Conservation (phyloP, 1,140 invertebrate species). For the Wiebesia pumilae region DNA sequence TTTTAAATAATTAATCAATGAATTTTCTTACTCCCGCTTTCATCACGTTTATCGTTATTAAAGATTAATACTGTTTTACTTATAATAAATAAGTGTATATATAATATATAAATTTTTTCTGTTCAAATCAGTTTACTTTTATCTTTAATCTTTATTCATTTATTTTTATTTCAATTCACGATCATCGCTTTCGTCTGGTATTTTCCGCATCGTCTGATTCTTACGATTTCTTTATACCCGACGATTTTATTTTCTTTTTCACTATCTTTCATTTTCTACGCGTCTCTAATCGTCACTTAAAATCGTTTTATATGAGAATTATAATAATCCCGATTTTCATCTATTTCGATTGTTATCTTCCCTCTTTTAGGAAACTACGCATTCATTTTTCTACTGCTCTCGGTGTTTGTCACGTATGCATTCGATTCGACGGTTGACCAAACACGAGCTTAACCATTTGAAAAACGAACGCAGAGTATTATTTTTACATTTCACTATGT, state of each 20-base stretch:
- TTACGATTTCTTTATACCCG: background rate
- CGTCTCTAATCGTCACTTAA: background rate
- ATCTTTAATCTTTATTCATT: constrained; percentile 27
- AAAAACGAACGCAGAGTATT: constrained; percentile 1
- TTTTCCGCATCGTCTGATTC: background rate
- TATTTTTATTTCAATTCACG: constrained; percentile 43
- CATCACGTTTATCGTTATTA: constrained; percentile 56
- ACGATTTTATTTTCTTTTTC: background rate
- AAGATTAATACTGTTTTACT: constrained; percentile 69
- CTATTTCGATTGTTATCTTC: background rate
- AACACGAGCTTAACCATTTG: constrained; percentile 28
- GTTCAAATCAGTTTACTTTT: constrained; percentile 54
- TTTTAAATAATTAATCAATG: constrained; percentile 49
- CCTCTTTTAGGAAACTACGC: background rate
- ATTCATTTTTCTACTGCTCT: constrained; percentile 7
- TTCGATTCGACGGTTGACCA: constrained; percentile 13
- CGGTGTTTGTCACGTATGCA: background rate
- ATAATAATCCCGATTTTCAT: constrained; percentile 8
- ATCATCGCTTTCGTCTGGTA: constrained; percentile 34
- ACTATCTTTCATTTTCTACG: background rate
- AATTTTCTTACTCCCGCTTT: constrained; percentile 39
- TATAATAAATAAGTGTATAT: constrained; percentile 64
- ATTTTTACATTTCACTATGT: background rate
- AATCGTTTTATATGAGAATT: background rate
- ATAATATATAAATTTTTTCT: constrained; percentile 61